Percentiles rank a stretch among this genome's conserved stretches.
These are phyloP conservation scores for Seriola quinqueradiata DNA, from an alignment of 2,113 vertebrate species.

Conservation along the genomic window DNA sequence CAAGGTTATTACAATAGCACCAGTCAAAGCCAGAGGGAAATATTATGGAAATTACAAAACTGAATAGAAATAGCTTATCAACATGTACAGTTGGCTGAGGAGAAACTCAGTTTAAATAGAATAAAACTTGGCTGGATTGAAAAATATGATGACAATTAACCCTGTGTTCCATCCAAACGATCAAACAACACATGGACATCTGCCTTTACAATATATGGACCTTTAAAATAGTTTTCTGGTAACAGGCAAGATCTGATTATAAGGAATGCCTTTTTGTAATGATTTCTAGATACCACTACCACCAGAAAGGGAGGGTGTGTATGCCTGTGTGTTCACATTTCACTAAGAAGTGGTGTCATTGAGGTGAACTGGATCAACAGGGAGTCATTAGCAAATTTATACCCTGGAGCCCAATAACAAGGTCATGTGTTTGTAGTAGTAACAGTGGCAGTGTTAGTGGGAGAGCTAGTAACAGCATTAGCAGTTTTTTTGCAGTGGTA, in stretches of 20 bases:
- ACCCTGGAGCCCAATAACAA: too few species aligned
- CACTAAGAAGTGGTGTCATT: background rate
- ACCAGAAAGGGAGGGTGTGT: too few species aligned
- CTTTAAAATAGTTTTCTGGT: too few species aligned
- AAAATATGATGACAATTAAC: slow-evolving; percentile 15
- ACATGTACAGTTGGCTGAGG: slow-evolving; percentile 32
- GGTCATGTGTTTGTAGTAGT: too few species aligned
- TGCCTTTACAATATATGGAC: too few species aligned
- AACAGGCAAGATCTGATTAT: too few species aligned
- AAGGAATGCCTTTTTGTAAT: too few species aligned
- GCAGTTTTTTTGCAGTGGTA: background rate
- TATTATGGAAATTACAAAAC: slow-evolving; percentile 53
- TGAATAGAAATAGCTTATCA: slow-evolving; percentile 58
- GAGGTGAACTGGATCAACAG: background rate
- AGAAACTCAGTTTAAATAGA: slow-evolving; percentile 9
- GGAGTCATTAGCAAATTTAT: too few species aligned
- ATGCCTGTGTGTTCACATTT: background rate
- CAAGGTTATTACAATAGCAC: slow-evolving; percentile 38
- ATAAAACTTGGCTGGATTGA: background rate
- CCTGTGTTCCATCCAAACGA: background rate
- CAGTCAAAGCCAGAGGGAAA: slow-evolving; percentile 44
- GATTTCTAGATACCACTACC: too few species aligned
- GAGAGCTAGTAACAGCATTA: background rate
- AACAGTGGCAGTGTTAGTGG: too few species aligned
- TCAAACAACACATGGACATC: too few species aligned